Base-by-base conservation (phyloP, 2,797 vertebrate species). In the Coregonus ussuriensis region DNA sequence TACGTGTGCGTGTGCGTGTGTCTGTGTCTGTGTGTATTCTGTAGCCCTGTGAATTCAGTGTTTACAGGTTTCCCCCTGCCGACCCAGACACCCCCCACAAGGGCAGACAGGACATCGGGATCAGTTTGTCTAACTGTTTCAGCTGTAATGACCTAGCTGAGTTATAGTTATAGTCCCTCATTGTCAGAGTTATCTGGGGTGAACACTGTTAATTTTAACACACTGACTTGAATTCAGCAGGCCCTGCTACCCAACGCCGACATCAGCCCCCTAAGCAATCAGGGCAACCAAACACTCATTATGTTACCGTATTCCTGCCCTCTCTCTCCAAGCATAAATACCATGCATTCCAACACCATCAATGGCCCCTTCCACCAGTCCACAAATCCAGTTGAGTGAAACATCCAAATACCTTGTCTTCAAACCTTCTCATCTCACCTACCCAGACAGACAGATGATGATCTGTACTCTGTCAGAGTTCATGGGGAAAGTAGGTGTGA, bases 191-290 rank as follows among this genome's bases (percentile, higher is more conserved):
- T 25, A 73, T 78, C 62, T 66, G 71, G 59, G 71, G 33, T 78
- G 77, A 70, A 47, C 77, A 37, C 29, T 78, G 77, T 78, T 78
- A 74, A 74, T 74, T 69, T 74, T 66, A 63, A 21, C 47, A 77
- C 25, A n/a, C 70, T 77, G 76, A 37, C 59, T 70, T 71, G 70
- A 25, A 77, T 77, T 66, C 47, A 66, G 14, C 56, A 52, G 74
- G 56, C 37, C 37, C 35, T 18, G 21, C 25, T 51, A 66, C 41
- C 76, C 25, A 69, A 41, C 6, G 21, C 6, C 5, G 1, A 21
- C 6, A 65, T 6, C n/a, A 16, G 29, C 52, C 15, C 53, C 33
- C 71, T 31, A 35, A 33, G 52, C 29, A 52, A 37, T 35, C 31
- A 73, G 29, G 21, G 53, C 29, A 35, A 54, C 31, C 71, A 11